These are phyloP conservation scores for Ommatoiulus sabulosus DNA, from an alignment of 2,888 invertebrate species.

Conservation along the genomic window DNA sequence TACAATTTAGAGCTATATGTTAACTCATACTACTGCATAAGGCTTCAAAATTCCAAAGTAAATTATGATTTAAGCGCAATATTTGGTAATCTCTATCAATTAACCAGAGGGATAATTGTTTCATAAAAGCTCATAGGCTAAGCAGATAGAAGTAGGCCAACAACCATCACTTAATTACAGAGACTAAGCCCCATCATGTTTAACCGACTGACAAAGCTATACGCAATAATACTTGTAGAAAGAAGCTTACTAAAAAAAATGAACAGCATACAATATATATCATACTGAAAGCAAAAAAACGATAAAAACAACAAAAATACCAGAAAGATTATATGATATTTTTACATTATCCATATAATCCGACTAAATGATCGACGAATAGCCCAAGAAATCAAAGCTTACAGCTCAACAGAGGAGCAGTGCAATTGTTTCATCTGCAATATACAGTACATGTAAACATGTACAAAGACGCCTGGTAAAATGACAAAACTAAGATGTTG, in stretches of 20 bases:
- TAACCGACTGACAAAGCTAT: background rate
- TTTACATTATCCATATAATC: background rate
- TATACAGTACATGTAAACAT: no score
- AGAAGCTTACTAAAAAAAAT: background rate
- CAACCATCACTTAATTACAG: background rate
- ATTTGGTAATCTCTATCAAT: no score
- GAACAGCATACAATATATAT: background rate
- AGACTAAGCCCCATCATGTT: background rate
- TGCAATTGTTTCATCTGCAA: no score
- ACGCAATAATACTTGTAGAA: background rate
- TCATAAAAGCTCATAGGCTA: background rate
- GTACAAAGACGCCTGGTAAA: no score
- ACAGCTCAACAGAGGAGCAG: background rate
- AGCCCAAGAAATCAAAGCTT: background rate
- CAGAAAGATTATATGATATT: background rate
- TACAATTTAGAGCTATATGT: no score
- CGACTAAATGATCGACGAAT: conserved; percentile 7
- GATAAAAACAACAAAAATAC: background rate
- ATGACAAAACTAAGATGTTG: background rate
- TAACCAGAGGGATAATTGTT: background rate
- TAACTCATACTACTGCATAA: no score
- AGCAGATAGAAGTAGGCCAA: background rate
- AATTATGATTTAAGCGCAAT: no score
- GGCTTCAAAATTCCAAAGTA: no score
- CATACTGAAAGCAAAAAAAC: background rate